Conservation (phyloP, 1,140 invertebrate genomes). For the Polypedilum pembai region DNA sequence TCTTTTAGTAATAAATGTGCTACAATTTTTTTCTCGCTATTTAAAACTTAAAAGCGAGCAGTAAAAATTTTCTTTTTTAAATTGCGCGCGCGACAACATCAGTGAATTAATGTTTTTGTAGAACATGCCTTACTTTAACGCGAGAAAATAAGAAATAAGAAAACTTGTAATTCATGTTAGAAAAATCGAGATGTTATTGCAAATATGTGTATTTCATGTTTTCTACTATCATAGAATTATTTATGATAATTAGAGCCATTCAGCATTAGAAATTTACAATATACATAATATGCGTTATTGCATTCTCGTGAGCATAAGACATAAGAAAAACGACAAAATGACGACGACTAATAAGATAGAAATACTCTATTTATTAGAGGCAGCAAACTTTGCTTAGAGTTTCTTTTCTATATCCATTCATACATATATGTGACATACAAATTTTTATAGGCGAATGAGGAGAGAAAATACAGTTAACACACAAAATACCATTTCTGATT, state of each 20-base stretch:
- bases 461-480: conserved; percentile 26
- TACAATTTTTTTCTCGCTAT: too few species aligned
- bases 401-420: neutral
- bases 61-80: neutral
- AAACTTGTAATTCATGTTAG: neutral
- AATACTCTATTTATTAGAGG: neutral
- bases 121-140: neutral
- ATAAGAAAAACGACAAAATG: neutral
- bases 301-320: neutral
- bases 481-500: neutral
- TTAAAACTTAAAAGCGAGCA: neutral
- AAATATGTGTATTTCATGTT: neutral
- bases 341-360: neutral
- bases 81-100: neutral
- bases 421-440: conserved; percentile 24
- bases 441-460: neutral
- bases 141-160: neutral
- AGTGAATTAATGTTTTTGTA: neutral
- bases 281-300: neutral
- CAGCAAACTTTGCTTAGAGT: neutral
- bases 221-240: neutral
- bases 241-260: neutral
- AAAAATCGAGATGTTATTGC: neutral
- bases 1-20: too few species aligned
- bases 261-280: neutral